Base-by-base conservation (phyloP, 2,797 vertebrate genomes). In the Coendou prehensilis region DNA sequence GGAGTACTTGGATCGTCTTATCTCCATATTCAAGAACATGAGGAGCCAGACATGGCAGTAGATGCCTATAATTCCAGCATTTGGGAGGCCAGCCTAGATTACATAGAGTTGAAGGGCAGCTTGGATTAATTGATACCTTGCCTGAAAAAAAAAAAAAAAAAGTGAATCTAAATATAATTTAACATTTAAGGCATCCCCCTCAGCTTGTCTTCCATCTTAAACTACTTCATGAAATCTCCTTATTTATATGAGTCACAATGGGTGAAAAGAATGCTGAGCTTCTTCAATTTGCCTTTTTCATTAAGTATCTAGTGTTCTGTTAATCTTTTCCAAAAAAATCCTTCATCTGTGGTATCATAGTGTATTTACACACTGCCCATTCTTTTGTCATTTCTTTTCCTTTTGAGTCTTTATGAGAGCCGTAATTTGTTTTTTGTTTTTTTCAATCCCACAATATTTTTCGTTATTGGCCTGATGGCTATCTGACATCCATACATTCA, bases 201-300 rank as follows among this genome's bases (percentile, higher is more conserved):
- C 23, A 76, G 23, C 1, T 94, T 97, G 94, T 11, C 59, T 71
- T 92, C 26, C 81, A 17, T 89, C 45, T 94, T 96, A 73, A 91
- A 59, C 52, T 54, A 52, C 41, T 14, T 96, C 17, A 33, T 75
- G 76, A 87, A 69, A 33, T 83, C 30, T 84, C 11, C 63, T 22
- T 85, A 2, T 85, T 61, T 93, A 8, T 93, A 59, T 61, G 26
- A 79, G 18, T 73, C 82, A 45, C 41, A 64, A 56, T 59, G 73
- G 93, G 22, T 87, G 82, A 89, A 63, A 30, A 30, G 45, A 91
- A 86, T 63, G 56, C 76, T 88, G 26, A 56, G 56, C 10, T 88
- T 56, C 54, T 89, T 93, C 10, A 41, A 0, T 85, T 23, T 41
- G 30, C 56, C 56, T 89, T 86, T 91, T 52, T 83, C 47, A 7